Base-by-base conservation (phyloP, 2,888 invertebrate species). In the Sphaerophoria rueppellii region DNA sequence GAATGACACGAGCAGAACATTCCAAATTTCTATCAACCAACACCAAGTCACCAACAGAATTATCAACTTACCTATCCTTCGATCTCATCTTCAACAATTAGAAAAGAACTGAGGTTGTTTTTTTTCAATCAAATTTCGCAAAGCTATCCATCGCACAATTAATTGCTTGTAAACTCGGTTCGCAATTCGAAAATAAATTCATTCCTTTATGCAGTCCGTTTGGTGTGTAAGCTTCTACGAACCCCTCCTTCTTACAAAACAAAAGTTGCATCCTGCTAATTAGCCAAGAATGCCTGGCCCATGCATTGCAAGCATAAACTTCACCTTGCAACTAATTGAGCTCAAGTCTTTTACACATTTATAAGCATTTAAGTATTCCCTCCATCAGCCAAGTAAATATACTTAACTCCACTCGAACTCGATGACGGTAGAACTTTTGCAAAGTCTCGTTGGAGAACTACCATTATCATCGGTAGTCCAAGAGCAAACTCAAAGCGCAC, bases 151-250 rank as follows among this genome's bases (percentile, higher is more conserved):
- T 61, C 43, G 24, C 1, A 24, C 24, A 60, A 43, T 60, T 12
- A 73, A 82, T 73, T 77, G 77, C 82, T 82, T 77, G 82, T 82
- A 77, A 82, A 77, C 82, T 77, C 72, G 67, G 50, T 34, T 67
- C 72, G 60, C 43, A 73, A 69, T 24, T 24, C 24, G 69, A 67
- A 82, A 72, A 73, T 72, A 54, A 16, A 14, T 67, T n/a, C 54
- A 37, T 14, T 46, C 61, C 40, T 43, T 43, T 2, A 14, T 67
- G n/a, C 54, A 24, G 24, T 24, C 24, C 24, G 24, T 24, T 24
- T 24, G 24, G 24, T 24, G 24, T 24, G 24, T 1, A 24, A 24
- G 24, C 24, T 24, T 24, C 1, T 24, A 24, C 60, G 50, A 57
- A 58, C 58, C 37, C 57, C 24, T 57, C 14, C 74, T 60, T 46